Base-by-base conservation (phyloP, 2,888 invertebrate genomes). In the Meandrusa payeni region DNA sequence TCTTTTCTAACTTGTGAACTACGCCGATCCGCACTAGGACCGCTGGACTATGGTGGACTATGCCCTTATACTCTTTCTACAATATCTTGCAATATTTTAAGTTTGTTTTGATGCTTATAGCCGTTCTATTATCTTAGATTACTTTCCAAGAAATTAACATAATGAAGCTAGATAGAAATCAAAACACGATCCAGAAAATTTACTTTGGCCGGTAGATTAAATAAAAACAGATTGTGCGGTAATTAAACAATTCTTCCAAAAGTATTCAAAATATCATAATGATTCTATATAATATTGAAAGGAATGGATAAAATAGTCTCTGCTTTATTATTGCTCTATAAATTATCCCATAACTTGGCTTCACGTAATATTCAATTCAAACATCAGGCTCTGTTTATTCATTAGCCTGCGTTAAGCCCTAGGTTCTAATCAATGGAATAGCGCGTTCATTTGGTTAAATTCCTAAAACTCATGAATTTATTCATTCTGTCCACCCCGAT, bases 401-500 rank as follows among this genome's bases (percentile, higher is more conserved):
- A 43, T 43, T 37, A 37, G 31, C 10, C 20, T 17, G 22, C 11
- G 23, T 26, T 37, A 31, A 19, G 3, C 11, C 15, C 29, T 9
- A 20, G 31, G 23, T 20, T 11, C 32, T 43, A 43, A 43, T 37
- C 31, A 42, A 43, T 37, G 20, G 37, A 17, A 36, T 29, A 36
- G 23, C 36, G 24, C 28, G 22, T 42, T 46, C 37, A 5, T 48
- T 29, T 23, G 28, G 39, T 33, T 45, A 36, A 45, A 39, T 45
- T 33, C 27, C 32, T 44, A 38, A 44, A 41, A 44, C 47, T 55
- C 52, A 59, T 59, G 54, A 57, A 56, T 59, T 53, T 56, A 58
- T 56, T 55, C 52, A 54, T 50, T 46, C 46, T 37, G 41, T 32
- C 38, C 44, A 28, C 46, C 48, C 46, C 48, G 27, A 34, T 29